Evolutionary conservation across 2,797 vertebrate genomes (phyloP).

Genomic region (Syndactyla subalaris): DNA sequence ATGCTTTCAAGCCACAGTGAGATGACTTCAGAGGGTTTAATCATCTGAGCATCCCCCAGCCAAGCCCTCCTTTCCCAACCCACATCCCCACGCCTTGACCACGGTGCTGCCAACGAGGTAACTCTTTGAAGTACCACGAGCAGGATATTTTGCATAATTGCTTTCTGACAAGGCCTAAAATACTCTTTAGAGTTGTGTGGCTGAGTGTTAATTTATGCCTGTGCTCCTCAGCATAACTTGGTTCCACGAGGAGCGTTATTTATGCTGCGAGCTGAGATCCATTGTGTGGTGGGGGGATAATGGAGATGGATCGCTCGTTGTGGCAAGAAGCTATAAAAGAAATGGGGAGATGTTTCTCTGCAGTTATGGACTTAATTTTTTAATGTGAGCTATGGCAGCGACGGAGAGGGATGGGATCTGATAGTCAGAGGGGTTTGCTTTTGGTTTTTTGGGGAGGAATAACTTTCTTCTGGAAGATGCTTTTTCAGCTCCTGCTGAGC

Average conservation of each 20-base stretch:
- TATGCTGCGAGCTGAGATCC: neutral
- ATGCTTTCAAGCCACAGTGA: neutral
- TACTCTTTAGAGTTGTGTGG: neutral
- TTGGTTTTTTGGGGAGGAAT: neutral
- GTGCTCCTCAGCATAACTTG: neutral
- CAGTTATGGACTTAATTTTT: conserved; percentile 65
- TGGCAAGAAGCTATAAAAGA: conserved; percentile 57
- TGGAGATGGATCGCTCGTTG: conserved; percentile 33
- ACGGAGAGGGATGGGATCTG: conserved; percentile 27
- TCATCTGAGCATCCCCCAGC: neutral
- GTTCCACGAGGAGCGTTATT: conserved; percentile 23
- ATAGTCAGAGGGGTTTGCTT: neutral
- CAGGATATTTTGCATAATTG: conserved; percentile 59
- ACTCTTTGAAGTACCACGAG: neutral
- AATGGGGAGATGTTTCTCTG: conserved; percentile 40
- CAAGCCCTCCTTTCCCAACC: neutral
- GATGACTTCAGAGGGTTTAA: conserved; percentile 4
- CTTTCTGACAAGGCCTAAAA: conserved; percentile 59
- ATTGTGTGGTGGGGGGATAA: conserved; percentile 26
- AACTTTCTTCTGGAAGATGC: neutral
- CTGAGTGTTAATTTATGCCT: conserved; percentile 49
- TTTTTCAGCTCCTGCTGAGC: neutral
- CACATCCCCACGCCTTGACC: neutral
- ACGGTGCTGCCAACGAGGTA: neutral
- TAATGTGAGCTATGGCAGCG: conserved; percentile 37